Evolutionary conservation across 2,113 vertebrate genomes (phyloP).

Genomic region (Zosterops lateralis): DNA sequence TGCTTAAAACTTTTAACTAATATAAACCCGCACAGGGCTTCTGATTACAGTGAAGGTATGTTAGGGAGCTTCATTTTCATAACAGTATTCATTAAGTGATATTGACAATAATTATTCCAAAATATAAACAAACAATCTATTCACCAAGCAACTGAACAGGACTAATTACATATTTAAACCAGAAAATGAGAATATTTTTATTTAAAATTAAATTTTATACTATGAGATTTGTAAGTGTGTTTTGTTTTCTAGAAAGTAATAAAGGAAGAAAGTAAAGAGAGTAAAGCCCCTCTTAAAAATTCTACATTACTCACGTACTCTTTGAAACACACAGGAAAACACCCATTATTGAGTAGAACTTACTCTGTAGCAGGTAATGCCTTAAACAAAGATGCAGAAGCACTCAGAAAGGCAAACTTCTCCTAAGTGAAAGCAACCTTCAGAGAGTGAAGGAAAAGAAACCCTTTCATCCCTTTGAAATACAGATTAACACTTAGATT

Average conservation of each 20-base stretch:
- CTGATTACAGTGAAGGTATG: neutral
- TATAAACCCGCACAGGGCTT: neutral
- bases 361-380: neutral
- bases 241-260: neutral
- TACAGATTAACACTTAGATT: neutral
- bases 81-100: neutral
- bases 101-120: neutral
- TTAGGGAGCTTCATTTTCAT: neutral
- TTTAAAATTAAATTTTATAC: neutral
- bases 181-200: neutral
- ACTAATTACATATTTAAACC: neutral
- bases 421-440: neutral
- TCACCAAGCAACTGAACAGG: neutral
- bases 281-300: neutral
- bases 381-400: neutral
- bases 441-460: accelerated
- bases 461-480: neutral
- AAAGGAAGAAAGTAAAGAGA: neutral
- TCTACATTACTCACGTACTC: neutral
- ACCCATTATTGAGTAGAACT: neutral
- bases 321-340: neutral
- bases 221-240: neutral
- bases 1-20: neutral
- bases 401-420: neutral
- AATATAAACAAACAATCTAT: neutral